These are phyloP conservation scores for Labrus mixtus DNA, from an alignment of 2,113 vertebrate species.

Conservation along the genomic window DNA sequence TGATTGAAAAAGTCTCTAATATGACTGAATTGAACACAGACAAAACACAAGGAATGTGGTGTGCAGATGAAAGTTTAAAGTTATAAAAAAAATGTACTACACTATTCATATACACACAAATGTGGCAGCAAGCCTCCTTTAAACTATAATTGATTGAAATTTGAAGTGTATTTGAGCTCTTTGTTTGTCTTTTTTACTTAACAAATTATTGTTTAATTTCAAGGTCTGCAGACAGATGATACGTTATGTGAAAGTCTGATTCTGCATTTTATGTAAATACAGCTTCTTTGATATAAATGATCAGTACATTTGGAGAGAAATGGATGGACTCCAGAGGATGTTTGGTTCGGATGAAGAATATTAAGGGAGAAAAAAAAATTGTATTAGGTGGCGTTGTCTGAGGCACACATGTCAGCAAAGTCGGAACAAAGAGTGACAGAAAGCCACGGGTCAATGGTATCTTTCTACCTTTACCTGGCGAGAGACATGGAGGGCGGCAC, in stretches of 20 bases:
- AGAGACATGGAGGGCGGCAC: constrained; percentile 54
- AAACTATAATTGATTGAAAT: background rate
- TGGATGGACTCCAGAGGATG: background rate
- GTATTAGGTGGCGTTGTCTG: constrained; percentile 33
- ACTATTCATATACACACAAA: too few species aligned
- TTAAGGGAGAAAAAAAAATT: background rate
- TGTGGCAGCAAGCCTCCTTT: too few species aligned
- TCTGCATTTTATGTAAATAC: background rate
- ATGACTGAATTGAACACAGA: too few species aligned
- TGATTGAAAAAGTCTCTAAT: too few species aligned
- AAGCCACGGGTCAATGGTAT: constrained; percentile 49
- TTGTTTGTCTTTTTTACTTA: too few species aligned
- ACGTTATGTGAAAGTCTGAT: background rate
- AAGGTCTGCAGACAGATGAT: too few species aligned
- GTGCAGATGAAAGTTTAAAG: too few species aligned
- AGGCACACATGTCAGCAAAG: constrained; percentile 14
- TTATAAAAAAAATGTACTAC: too few species aligned
- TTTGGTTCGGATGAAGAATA: background rate
- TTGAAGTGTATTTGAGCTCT: background rate
- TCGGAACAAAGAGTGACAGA: constrained; percentile 36
- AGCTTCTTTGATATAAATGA: constrained; percentile 9
- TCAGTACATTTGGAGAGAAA: background rate
- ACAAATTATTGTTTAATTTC: too few species aligned
- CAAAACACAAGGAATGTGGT: too few species aligned
- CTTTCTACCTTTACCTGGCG: constrained; percentile 69